phyloP scores from a whole-genome alignment of 2,797 vertebrate genomes.

The Tauraco hartlaubi region DNA sequence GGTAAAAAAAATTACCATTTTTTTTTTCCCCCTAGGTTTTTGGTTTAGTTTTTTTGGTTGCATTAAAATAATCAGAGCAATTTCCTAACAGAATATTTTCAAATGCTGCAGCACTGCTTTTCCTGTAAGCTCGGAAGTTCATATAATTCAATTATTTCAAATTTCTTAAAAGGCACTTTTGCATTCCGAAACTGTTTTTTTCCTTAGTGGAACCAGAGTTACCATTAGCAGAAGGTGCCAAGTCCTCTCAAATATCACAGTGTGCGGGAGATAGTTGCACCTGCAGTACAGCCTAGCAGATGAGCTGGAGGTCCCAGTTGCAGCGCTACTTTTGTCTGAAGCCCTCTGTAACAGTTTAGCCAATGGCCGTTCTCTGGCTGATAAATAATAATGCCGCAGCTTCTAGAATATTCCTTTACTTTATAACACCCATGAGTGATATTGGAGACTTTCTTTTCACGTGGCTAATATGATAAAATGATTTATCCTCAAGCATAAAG shows the following conservation, averaged over 20 bases:
- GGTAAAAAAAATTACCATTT: conserved; percentile 73
- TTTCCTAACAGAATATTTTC: background rate
- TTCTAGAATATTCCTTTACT: background rate
- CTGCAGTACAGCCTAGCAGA: conserved; percentile 12
- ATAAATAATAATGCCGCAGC: background rate
- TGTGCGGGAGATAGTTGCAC: conserved; percentile 17
- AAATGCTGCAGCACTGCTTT: background rate
- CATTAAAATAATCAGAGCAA: background rate
- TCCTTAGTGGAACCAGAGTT: background rate
- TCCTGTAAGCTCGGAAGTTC: background rate
- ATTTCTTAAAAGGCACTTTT: background rate
- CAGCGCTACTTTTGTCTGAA: background rate
- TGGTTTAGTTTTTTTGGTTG: background rate
- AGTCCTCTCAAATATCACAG: background rate
- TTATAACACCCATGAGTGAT: background rate
- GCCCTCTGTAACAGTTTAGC: background rate
- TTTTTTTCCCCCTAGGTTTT: fast-evolving
- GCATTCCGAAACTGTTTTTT: background rate
- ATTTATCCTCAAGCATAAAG: background rate
- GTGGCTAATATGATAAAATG: background rate
- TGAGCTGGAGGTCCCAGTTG: background rate
- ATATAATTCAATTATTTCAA: background rate
- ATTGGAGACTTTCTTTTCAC: background rate
- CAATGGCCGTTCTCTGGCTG: background rate
- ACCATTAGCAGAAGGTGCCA: background rate